phyloP scores from a whole-genome alignment of 2,113 vertebrate genomes.

The Apaloderma vittatum region DNA sequence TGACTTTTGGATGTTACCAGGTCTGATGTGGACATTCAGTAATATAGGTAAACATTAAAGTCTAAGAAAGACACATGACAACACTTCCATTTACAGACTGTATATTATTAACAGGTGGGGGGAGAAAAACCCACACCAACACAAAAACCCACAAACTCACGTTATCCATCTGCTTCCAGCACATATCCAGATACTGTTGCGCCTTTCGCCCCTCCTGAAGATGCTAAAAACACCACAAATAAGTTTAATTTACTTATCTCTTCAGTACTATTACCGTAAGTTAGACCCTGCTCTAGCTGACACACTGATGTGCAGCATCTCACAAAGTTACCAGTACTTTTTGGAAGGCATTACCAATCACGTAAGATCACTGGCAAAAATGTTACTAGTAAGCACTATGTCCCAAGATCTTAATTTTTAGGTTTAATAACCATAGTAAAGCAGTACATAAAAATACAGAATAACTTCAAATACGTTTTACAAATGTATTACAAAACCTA shows the following conservation, averaged over 20 bases:
- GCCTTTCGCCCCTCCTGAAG: conserved; percentile 97
- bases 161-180: conserved; percentile 99
- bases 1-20: not conserved
- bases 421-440: not conserved
- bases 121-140: not conserved
- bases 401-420: not conserved
- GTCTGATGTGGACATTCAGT: not conserved
- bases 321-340: not conserved
- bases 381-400: not conserved
- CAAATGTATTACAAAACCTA: not conserved
- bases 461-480: not conserved
- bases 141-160: conserved; percentile 83
- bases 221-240: conserved; percentile 83
- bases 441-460: not conserved
- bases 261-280: not conserved
- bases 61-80: not conserved
- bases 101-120: not conserved
- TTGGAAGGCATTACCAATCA: not conserved
- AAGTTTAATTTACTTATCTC: not conserved
- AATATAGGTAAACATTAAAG: not conserved
- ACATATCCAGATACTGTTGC: conserved; percentile 95
- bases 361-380: not conserved
- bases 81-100: not conserved
- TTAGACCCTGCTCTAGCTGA: not conserved
- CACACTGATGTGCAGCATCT: not conserved